Evolutionary conservation across 2,113 vertebrate genomes (phyloP).

Genomic region (Corythaeola cristata): DNA sequence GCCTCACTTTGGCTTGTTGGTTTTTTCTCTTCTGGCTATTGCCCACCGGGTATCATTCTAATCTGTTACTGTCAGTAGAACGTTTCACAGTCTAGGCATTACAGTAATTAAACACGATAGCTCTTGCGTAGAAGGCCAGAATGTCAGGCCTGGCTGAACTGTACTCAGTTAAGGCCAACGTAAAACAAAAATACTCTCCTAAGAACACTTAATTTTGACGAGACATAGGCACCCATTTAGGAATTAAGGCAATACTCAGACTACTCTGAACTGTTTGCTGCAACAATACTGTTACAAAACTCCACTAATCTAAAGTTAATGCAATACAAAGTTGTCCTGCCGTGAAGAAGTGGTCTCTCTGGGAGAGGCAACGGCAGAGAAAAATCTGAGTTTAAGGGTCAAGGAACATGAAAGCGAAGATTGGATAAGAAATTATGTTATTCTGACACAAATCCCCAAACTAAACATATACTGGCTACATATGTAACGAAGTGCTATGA

Average conservation of each 20-base stretch:
- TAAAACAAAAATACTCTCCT: not conserved
- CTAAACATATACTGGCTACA: not conserved
- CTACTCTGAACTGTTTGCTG: not conserved
- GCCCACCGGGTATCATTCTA: not conserved
- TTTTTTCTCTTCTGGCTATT: not conserved
- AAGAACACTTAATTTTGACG: not conserved
- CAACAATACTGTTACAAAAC: not conserved
- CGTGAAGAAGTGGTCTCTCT: not conserved
- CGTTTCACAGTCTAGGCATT: not conserved
- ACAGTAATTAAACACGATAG: not conserved
- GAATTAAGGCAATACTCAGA: not conserved
- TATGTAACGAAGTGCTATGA: not conserved
- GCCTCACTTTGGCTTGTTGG: not conserved
- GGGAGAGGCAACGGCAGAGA: not conserved
- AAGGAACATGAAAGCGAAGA: not conserved
- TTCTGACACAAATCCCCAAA: not conserved
- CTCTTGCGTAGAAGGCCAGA: not conserved
- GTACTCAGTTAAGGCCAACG: not conserved
- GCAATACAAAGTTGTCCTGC: not conserved
- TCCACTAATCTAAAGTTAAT: not conserved
- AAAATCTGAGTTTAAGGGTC: not conserved
- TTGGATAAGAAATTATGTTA: not conserved
- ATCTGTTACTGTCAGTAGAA: not conserved
- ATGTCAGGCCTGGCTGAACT: not conserved
- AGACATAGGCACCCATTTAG: not conserved